A percentile compares a stretch with the other conserved stretches of the same genome.
Conservation (phyloP, 2,113 vertebrate genomes). For the Cromileptes altivelis region DNA sequence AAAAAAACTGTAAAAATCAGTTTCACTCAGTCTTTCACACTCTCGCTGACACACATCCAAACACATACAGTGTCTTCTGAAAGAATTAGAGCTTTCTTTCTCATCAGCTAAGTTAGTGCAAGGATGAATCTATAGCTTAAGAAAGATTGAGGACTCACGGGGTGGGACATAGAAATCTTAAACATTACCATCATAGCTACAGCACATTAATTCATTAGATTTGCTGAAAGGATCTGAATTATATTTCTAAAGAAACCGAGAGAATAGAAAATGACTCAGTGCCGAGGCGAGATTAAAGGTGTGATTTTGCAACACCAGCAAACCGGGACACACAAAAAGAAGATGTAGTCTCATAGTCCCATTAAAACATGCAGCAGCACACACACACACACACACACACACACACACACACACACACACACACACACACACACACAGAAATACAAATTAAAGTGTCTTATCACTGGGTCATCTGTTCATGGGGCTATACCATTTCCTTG, state of each 20-base stretch:
- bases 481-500: constrained; percentile 43
- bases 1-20: constrained; percentile 23
- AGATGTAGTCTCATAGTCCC: constrained; percentile 18
- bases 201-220: constrained; percentile 84
- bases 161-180: constrained; percentile 79
- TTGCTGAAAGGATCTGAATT: constrained; percentile 87
- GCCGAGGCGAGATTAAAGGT: constrained; percentile 87
- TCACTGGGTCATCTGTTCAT: constrained; percentile 50
- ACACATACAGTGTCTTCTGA: not conserved
- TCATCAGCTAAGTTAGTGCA: not conserved
- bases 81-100: not conserved
- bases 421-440: not conserved
- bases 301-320: constrained; percentile 57
- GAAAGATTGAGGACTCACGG: constrained; percentile 35
- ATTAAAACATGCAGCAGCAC: not conserved
- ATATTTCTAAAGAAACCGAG: constrained; percentile 89
- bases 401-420: not conserved
- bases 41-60: constrained; percentile 36
- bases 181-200: constrained; percentile 74
- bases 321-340: constrained; percentile 27
- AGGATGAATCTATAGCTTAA: not conserved
- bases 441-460: constrained; percentile 45
- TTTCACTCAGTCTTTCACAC: constrained; percentile 47
- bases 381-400: not conserved
- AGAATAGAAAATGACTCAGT: constrained; percentile 83